These are phyloP conservation scores for Coenonympha glycerion DNA, from an alignment of 2,888 invertebrate genomes.

Conservation along the genomic window DNA sequence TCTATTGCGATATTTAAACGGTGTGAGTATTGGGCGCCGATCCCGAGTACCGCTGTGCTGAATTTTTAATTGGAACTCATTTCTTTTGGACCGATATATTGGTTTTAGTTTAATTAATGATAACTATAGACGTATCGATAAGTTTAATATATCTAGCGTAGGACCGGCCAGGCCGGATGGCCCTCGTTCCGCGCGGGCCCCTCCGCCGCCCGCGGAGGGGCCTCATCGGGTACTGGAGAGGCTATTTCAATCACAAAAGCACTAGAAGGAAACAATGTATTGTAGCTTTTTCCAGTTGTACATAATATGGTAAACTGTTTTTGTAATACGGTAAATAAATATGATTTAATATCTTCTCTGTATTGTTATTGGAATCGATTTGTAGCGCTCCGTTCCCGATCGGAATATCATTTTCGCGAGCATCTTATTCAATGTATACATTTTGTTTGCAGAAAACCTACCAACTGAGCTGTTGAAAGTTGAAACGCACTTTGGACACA, in stretches of 20 bases:
- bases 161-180: conserved; percentile 75
- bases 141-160: conserved; percentile 75
- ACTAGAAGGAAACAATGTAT: conserved; percentile 80
- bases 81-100: conserved; percentile 70
- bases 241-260: conserved; percentile 87
- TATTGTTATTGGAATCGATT: conserved; percentile 69
- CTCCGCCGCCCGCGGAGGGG: conserved; percentile 80
- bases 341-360: conserved; percentile 70
- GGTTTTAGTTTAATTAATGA: conserved; percentile 74
- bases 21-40: conserved; percentile 75
- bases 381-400: conserved; percentile 75
- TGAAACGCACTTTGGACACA: conserved; percentile 74
- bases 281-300: conserved; percentile 73
- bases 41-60: conserved; percentile 72
- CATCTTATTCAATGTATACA: conserved; percentile 62
- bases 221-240: conserved; percentile 87
- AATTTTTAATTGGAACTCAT: conserved; percentile 70
- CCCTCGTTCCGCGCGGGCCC: conserved; percentile 77
- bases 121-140: conserved; percentile 73
- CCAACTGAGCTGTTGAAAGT: conserved; percentile 72
- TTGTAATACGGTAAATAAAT: conserved; percentile 76
- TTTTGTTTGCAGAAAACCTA: conserved; percentile 74
- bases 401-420: conserved; percentile 70
- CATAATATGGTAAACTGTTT: conserved; percentile 76
- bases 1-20: conserved; percentile 75